Evolutionary conservation across 2,797 vertebrate genomes (phyloP), one percentile per base, ranked within the genome.

Genomic region (Xyrichtys novacula): DNA sequence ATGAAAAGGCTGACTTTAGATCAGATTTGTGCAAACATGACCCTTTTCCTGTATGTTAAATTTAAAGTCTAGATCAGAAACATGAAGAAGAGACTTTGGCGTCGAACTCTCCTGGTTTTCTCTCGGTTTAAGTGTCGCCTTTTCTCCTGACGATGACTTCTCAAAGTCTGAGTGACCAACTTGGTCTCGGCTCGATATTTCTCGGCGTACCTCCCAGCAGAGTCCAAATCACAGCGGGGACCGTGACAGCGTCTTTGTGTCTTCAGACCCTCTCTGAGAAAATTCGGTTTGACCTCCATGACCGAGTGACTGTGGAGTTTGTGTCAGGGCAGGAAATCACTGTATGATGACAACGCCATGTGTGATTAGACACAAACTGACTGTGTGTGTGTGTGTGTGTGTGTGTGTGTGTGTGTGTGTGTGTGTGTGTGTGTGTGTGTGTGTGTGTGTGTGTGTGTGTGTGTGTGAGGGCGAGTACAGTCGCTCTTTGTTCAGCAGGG

Each of bases 281-380:
- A 88, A 88, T 85, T 28, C 7, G 47, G 83, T 86, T 86, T 90
- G 90, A 93, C 89, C 90, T 89, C 91, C 91, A 88, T 92, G 92
- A 91, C 92, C 54, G 76, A 93, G 89, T 71, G 81, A 80, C 0
- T 80, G 88, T 85, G 88, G 87, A 92, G 92, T 90, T 90, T 91
- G 91, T 93, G 92, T 91, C 91, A 92, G 88, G 82, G 89, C 92
- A 89, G 90, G 91, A 94, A 94, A 95, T 95, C 92, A 92, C 89
- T 90, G 84, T 82, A 81, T 91, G 90, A 92, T 90, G 92, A 91
- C 91, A 90, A 90, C 87, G 91, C 91, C 92, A 93, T 89, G 85
- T 93, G 92, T 89, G 87, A 87, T 93, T 91, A 89, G 57, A 92
- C 84, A 91, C 83, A 90, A 92, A 89, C 73, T 77, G 67, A 65